Evolutionary conservation across 2,888 invertebrate species (phyloP), one percentile per base, ranked within the genome.

Genomic region (Dascillus cervinus): DNA sequence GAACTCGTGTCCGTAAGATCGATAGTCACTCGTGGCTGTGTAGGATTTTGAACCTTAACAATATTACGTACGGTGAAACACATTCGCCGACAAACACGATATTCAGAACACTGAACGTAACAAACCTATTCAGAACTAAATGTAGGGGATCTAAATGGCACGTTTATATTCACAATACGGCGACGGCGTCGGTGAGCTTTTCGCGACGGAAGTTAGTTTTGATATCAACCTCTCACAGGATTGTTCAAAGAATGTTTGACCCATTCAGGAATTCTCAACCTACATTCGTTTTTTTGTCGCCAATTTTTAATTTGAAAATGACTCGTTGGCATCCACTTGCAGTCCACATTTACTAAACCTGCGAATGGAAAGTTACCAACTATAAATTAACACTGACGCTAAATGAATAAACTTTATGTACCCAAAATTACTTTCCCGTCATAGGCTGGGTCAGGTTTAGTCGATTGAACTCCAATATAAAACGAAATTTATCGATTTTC

Each of bases 401-500:
- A 4, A 8, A 4, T 17, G 17, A 17, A 8, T 6, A 6, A 4
- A 6, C 17, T 8, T 8, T 6, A 6, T 17, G 17, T 17, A 8
- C 28, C 43, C 45, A 32, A 45, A 43, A 43, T 41, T 39, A 4
- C n/a, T 28, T 41, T 45, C 39, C 31, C 23, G 31, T 29, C 32
- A 22, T 35, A 34, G 37, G 38, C 35, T 38, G 37, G 35, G 29
- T 32, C 15, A 13, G 11, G 25, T 23, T 31, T 31, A 29, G 29
- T 29, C 32, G 34, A 22, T 29, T 32, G 25, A 27, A 24, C 34
- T 34, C 29, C 11, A 19, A 32, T 26, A 26, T 17, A 34, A 33
- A 31, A 33, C 27, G 22, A 29, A 30, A 29, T 29, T 33, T 23
- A 37, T 37, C 35, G 37, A 37, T 32, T 28, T n/a, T 17, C n/a